These are phyloP conservation scores for Heliconius ismenius DNA, from an alignment of 2,888 invertebrate genomes.

Conservation along the genomic window DNA sequence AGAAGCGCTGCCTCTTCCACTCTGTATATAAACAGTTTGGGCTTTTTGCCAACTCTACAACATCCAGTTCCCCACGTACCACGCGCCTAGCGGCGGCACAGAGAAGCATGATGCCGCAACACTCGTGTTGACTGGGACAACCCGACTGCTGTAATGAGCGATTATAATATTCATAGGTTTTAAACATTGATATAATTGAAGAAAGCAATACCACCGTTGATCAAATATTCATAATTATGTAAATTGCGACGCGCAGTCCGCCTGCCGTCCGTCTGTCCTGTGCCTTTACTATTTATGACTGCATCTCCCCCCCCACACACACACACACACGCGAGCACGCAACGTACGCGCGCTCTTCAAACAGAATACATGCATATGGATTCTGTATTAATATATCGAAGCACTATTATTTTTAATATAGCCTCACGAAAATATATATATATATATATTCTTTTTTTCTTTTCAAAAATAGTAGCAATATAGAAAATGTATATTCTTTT, in stretches of 20 bases:
- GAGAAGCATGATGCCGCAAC: too few relatives aligned
- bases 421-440: not conserved
- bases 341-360: not conserved
- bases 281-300: not conserved
- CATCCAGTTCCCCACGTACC: too few relatives aligned
- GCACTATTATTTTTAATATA: not conserved
- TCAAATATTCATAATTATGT: constrained; percentile 21
- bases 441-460: not conserved
- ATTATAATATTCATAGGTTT: too few relatives aligned
- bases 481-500: too few relatives aligned
- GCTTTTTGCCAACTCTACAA: too few relatives aligned
- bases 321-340: not conserved
- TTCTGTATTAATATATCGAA: constrained; percentile 7
- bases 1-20: too few relatives aligned
- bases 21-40: too few relatives aligned
- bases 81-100: too few relatives aligned
- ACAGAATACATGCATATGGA: constrained; percentile 22
- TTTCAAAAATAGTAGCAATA: not conserved
- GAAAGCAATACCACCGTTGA: not conserved
- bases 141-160: too few relatives aligned
- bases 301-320: not conserved
- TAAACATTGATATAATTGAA: not conserved
- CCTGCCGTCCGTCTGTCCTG: too few relatives aligned
- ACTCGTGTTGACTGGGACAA: too few relatives aligned
- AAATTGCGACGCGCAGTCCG: not conserved